Conservation (phyloP, 2,113 vertebrate species). For the Phaetusa simplex region DNA sequence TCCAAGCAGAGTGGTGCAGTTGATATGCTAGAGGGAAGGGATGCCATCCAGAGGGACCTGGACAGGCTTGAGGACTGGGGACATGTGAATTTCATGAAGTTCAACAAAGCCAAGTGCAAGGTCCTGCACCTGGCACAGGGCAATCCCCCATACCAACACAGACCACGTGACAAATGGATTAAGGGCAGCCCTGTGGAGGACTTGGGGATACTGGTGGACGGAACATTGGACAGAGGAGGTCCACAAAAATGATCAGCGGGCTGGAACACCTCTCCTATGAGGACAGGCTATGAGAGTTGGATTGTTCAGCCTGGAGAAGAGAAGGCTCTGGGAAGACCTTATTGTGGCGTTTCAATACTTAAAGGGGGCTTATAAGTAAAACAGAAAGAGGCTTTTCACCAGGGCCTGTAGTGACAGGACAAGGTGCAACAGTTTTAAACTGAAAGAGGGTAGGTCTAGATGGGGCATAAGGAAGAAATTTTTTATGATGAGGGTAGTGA, state of each 20-base stretch:
- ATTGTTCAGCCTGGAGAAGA: not conserved
- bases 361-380: not conserved
- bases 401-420: not conserved
- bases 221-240: not conserved
- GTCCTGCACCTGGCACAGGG: no score
- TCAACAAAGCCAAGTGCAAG: not conserved
- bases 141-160: not conserved
- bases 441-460: not conserved
- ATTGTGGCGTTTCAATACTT: not conserved
- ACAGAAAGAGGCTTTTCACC: not conserved
- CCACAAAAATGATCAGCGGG: not conserved
- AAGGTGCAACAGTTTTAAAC: not conserved
- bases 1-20: not conserved
- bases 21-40: not conserved
- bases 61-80: not conserved
- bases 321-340: not conserved
- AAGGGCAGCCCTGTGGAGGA: not conserved
- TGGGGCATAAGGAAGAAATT: not conserved
- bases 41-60: not conserved
- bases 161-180: not conserved
- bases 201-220: not conserved
- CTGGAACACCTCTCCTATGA: not conserved
- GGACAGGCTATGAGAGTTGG: not conserved
- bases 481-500: not conserved
- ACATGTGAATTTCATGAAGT: not conserved